Percentiles rank a stretch among this genome's conserved stretches.
phyloP scores from a whole-genome alignment of 23 tunicate species.

The Trididemnum miniatum region DNA sequence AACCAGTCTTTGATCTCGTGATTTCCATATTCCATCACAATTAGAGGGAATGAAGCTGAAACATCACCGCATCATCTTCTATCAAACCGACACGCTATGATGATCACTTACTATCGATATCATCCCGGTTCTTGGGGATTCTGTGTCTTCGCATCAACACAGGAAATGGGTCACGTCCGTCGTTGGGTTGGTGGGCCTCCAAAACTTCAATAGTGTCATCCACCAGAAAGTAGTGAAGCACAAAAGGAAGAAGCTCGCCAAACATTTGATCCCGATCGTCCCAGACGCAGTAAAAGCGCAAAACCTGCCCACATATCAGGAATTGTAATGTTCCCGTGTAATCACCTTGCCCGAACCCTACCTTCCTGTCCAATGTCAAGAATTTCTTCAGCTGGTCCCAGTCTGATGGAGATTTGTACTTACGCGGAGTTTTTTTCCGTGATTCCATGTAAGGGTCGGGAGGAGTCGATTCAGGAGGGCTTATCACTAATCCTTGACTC shows the following conservation, averaged over 20 bases:
- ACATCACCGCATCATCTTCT: no score
- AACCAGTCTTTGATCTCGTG: slow-evolving; percentile 89
- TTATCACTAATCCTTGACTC: slow-evolving; percentile 78
- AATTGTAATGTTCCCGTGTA: no score
- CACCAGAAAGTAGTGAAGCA: slow-evolving; percentile 93
- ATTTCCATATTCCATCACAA: slow-evolving; percentile 80
- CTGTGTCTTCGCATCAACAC: slow-evolving; percentile 84
- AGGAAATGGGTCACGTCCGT: slow-evolving; percentile 99
- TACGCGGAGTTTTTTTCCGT: slow-evolving; percentile 50
- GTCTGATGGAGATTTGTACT: slow-evolving; percentile 65
- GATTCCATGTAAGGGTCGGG: slow-evolving; percentile 77
- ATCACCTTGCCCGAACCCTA: no score
- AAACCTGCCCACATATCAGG: slow-evolving; percentile 64
- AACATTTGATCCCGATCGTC: slow-evolving; percentile 98
- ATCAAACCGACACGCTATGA: no score
- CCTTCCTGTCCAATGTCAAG: slow-evolving; percentile 86
- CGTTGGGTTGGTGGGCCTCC: slow-evolving; percentile 92
- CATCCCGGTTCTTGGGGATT: slow-evolving; percentile 71
- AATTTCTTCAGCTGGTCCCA: slow-evolving; percentile 80
- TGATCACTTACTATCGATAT: slow-evolving; percentile 73
- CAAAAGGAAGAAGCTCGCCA: slow-evolving; percentile 90
- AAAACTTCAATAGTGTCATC: slow-evolving; percentile 97
- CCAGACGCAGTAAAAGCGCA: slow-evolving; percentile 98
- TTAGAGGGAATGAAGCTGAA: slow-evolving; percentile 91
- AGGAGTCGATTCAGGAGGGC: slow-evolving; percentile 72